Percentiles rank a stretch among this genome's conserved stretches.
phyloP scores from a whole-genome alignment of 2,113 vertebrate genomes.

The Mobula birostris region DNA sequence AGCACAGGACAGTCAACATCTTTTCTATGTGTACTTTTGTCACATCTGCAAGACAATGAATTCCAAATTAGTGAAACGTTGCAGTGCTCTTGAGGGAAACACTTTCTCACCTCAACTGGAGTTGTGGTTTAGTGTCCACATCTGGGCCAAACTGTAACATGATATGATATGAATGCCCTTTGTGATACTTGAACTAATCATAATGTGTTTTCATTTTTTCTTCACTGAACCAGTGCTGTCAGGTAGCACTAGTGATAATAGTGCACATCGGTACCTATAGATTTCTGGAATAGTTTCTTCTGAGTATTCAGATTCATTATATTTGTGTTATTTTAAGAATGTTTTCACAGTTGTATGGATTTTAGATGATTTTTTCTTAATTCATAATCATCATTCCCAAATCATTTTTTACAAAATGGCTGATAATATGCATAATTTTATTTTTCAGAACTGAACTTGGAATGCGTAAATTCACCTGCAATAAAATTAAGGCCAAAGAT shows the following conservation, averaged over 20 bases:
- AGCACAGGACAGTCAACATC: too few relatives aligned
- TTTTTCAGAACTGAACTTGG: constrained; percentile 81
- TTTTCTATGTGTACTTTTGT: too few relatives aligned
- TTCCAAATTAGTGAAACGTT: not conserved
- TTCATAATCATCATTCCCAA: not conserved
- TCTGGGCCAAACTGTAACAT: not conserved
- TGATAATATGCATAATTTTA: constrained; percentile 41
- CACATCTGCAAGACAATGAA: not conserved
- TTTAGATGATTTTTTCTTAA: not conserved
- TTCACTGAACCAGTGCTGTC: not conserved
- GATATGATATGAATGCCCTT: too few relatives aligned
- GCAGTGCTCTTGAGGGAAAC: not conserved
- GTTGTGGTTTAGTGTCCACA: not conserved
- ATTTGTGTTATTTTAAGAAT: not conserved
- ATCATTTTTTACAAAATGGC: not conserved
- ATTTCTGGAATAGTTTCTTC: not conserved
- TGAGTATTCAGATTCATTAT: not conserved
- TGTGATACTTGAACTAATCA: not conserved
- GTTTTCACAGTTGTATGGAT: not conserved
- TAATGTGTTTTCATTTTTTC: not conserved
- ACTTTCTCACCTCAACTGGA: not conserved
- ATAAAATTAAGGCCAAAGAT: constrained; percentile 72
- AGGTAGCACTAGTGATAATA: not conserved
- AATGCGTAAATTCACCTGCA: constrained; percentile 67
- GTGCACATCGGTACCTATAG: not conserved